These are phyloP conservation scores for Vireo griseus DNA, from an alignment of 2,797 vertebrate genomes.

Conservation along the genomic window DNA sequence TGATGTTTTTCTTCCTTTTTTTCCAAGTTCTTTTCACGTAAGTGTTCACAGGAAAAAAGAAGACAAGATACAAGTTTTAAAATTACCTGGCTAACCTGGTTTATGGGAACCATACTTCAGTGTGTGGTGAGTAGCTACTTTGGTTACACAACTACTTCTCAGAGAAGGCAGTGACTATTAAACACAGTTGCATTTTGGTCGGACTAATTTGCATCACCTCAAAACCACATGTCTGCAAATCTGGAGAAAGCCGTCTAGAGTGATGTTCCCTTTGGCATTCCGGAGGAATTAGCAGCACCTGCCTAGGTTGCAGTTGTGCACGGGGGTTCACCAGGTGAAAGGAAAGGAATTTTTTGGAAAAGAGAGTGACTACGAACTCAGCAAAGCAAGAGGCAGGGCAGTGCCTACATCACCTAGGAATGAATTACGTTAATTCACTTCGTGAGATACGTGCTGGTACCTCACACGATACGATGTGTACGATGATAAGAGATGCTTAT, in stretches of 20 bases:
- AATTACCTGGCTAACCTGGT: background rate
- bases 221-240: background rate
- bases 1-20: background rate
- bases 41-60: background rate
- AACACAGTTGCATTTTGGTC: background rate
- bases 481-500: background rate
- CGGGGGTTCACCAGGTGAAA: fast-evolving
- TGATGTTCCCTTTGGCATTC: fast-evolving
- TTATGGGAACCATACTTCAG: background rate
- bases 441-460: background rate
- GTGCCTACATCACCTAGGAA: background rate
- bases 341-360: background rate
- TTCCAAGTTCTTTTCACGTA: background rate
- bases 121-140: background rate
- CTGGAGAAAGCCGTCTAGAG: background rate
- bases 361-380: background rate
- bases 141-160: fast-evolving
- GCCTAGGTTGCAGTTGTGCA: fast-evolving
- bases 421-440: background rate
- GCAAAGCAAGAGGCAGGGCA: background rate
- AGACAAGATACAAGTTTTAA: background rate
- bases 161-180: background rate
- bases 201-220: background rate
- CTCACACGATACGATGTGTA: no score
- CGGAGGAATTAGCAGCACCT: background rate